Evolutionary conservation across 2,113 vertebrate genomes (phyloP).

Genomic region (Odobenus rosmarus): DNA sequence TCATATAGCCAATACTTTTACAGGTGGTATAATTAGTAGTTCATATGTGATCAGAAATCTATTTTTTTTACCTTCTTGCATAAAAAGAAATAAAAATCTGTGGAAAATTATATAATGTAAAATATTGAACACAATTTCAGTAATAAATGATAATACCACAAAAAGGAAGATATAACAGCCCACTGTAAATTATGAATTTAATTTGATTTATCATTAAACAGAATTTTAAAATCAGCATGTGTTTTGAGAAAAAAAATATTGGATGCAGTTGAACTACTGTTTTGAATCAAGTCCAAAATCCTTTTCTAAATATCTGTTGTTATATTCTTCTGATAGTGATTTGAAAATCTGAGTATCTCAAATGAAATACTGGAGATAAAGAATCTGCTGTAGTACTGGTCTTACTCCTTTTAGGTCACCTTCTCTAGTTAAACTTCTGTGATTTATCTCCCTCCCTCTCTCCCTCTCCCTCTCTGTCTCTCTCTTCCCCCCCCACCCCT

Average conservation of each 20-base stretch:
- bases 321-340: not conserved
- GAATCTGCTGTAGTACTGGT: not conserved
- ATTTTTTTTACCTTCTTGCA: not conserved
- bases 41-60: not conserved
- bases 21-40: not conserved
- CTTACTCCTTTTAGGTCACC: not conserved
- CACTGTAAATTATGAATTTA: not conserved
- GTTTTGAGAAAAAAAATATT: not conserved
- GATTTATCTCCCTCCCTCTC: not conserved
- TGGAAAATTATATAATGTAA: not conserved
- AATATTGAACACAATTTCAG: not conserved
- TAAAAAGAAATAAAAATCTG: not conserved
- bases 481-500: not conserved
- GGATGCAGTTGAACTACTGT: not conserved
- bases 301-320: not conserved
- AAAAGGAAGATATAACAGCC: not conserved
- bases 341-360: not conserved
- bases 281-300: constrained; percentile 2
- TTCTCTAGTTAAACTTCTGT: not conserved
- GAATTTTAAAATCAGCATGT: not conserved
- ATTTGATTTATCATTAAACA: not conserved
- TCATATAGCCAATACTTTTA: not conserved
- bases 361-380: not conserved
- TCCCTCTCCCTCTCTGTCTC: not conserved
- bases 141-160: not conserved